phyloP scores from a whole-genome alignment of 2,888 invertebrate species.

The Ashinkailepas kermadecensis region DNA sequence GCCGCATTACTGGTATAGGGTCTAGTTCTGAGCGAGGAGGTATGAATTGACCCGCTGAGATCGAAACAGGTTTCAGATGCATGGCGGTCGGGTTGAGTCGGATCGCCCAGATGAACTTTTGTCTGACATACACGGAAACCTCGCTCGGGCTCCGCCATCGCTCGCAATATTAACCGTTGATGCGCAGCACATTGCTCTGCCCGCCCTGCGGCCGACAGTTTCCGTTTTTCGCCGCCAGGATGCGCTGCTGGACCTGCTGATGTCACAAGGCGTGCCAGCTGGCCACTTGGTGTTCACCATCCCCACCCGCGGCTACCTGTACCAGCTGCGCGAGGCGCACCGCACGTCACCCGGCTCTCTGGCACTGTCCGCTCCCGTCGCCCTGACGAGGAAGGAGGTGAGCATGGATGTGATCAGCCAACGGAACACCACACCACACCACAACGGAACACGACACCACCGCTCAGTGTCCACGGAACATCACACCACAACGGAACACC shows the following conservation, averaged over 20 bases:
- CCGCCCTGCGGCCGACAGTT: not conserved
- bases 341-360: slow-evolving; percentile 63
- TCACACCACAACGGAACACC: not conserved
- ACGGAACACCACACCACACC: not conserved
- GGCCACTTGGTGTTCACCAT: slow-evolving; percentile 62
- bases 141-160: not conserved
- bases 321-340: slow-evolving; percentile 55
- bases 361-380: slow-evolving; percentile 50
- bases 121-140: not conserved
- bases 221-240: slow-evolving; percentile 49
- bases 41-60: too few relatives aligned
- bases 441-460: too few relatives aligned
- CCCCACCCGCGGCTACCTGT: slow-evolving; percentile 60
- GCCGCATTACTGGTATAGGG: too few relatives aligned
- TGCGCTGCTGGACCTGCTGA: slow-evolving; percentile 63
- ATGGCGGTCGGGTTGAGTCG: too few relatives aligned
- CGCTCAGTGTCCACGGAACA: not conserved
- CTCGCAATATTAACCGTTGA: not conserved
- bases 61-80: too few relatives aligned
- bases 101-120: too few relatives aligned
- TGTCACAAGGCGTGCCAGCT: slow-evolving; percentile 61
- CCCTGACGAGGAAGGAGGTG: slow-evolving; percentile 53
- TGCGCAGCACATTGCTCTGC: too few relatives aligned
- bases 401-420: not conserved
- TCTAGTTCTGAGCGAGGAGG: too few relatives aligned